Percentiles rank a stretch among this genome's conserved stretches.
These are phyloP conservation scores for Brachionus plicatilis DNA, from an alignment of 1,140 invertebrate genomes.

Conservation along the genomic window DNA sequence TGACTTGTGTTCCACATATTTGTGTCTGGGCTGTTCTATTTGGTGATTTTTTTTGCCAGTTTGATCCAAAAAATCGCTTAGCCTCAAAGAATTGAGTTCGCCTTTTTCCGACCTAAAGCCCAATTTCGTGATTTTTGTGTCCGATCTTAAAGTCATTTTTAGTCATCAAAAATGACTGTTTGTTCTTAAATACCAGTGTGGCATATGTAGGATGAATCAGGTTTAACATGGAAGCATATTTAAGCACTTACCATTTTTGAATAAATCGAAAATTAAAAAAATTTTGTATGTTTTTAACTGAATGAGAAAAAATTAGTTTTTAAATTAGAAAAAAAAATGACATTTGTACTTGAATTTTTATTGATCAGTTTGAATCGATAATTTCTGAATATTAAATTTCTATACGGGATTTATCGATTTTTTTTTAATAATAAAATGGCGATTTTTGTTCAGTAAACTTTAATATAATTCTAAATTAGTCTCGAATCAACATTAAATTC, in stretches of 20 bases:
- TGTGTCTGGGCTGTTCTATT: neutral
- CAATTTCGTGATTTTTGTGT: too few species aligned
- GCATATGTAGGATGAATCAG: neutral
- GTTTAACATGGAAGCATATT: neutral
- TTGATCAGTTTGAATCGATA: neutral
- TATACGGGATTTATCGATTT: neutral
- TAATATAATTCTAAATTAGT: conserved; percentile 1
- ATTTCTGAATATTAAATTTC: neutral
- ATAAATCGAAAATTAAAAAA: neutral
- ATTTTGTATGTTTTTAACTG: neutral
- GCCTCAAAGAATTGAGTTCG: neutral
- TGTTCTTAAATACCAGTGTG: too few species aligned
- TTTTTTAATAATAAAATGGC: neutral
- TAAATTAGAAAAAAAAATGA: neutral
- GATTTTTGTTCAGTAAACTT: neutral
- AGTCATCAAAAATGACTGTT: neutral
- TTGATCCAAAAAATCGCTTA: conserved; percentile 11
- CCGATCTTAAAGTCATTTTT: too few species aligned
- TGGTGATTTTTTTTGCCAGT: neutral
- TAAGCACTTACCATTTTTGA: neutral
- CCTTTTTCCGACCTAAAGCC: neutral
- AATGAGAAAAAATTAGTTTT: neutral
- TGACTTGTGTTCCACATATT: neutral
- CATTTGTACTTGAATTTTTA: conserved; percentile 5
- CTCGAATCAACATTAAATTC: neutral